phyloP scores from a whole-genome alignment of 2,888 invertebrate species.

The Melanostoma scalare region DNA sequence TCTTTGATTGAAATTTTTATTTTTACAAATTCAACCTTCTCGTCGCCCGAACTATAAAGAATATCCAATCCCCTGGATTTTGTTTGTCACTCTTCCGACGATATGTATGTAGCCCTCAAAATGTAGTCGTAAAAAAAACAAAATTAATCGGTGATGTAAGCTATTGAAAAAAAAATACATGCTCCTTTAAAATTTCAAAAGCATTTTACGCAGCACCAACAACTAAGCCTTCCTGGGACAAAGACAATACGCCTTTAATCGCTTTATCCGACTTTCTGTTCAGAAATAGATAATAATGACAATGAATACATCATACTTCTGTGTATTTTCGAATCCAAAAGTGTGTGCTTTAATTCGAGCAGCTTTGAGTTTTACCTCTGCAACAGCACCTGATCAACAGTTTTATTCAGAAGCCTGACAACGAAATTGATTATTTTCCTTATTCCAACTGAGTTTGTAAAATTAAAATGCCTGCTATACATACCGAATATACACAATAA shows the following conservation, averaged over 20 bases:
- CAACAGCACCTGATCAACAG: constrained; percentile 38
- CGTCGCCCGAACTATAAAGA: too few relatives aligned
- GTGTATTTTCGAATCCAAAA: constrained; percentile 14
- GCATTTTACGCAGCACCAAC: neutral
- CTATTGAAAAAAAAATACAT: neutral
- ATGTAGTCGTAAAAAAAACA: neutral
- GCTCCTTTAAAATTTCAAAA: neutral
- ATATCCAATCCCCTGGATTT: too few relatives aligned
- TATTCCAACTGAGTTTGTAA: constrained; percentile 22
- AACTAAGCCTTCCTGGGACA: constrained; percentile 15
- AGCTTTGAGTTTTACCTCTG: constrained; percentile 7
- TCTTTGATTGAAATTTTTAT: too few relatives aligned
- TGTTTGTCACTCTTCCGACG: too few relatives aligned
- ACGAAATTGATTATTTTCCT: constrained; percentile 39
- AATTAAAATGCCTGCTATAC: constrained; percentile 28
- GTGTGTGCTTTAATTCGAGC: neutral
- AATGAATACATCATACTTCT: constrained; percentile 14
- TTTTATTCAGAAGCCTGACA: constrained; percentile 34
- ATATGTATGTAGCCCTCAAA: too few relatives aligned
- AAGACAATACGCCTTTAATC: constrained; percentile 17
- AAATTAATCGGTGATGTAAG: neutral
- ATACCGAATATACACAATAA: neutral
- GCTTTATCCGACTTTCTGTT: constrained; percentile 32
- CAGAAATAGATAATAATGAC: constrained; percentile 24
- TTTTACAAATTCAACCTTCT: too few relatives aligned